Conservation (phyloP, 92 coral and sea anemone species). For the Pocillopora grandis region DNA sequence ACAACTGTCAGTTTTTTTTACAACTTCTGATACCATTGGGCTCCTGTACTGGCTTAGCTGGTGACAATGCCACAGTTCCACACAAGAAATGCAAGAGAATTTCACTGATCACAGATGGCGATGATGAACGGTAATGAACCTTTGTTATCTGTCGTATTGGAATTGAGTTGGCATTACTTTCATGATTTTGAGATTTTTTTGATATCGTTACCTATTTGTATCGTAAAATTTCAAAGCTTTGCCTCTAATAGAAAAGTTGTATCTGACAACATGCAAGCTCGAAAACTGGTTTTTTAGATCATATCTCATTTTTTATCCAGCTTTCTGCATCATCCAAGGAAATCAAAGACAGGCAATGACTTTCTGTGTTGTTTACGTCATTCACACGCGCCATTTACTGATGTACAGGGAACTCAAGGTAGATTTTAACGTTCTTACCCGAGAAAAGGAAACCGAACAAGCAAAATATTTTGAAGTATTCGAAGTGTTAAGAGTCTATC, state of each 20-base stretch:
- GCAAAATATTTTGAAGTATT: too few species aligned
- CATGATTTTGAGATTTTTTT: too few species aligned
- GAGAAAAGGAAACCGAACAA: too few species aligned
- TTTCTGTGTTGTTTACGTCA: neutral
- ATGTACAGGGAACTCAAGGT: too few species aligned
- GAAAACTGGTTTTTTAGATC: neutral
- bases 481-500: too few species aligned
- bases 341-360: neutral
- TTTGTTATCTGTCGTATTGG: neutral
- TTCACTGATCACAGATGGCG: neutral
- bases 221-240: too few species aligned
- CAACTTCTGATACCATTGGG: neutral
- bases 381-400: neutral
- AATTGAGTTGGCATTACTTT: neutral
- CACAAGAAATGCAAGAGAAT: neutral
- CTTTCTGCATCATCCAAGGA: neutral
- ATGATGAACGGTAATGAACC: neutral
- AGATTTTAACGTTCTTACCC: too few species aligned
- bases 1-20: neutral
- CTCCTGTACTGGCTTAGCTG: neutral
- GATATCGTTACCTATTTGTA: too few species aligned
- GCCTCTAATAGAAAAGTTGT: neutral
- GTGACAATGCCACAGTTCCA: neutral
- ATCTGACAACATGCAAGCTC: neutral
- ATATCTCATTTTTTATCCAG: neutral